A percentile compares a stretch with the other conserved stretches of the same genome.
Conservation (phyloP, 2,888 invertebrate genomes). For the Crossocerus cetratus region DNA sequence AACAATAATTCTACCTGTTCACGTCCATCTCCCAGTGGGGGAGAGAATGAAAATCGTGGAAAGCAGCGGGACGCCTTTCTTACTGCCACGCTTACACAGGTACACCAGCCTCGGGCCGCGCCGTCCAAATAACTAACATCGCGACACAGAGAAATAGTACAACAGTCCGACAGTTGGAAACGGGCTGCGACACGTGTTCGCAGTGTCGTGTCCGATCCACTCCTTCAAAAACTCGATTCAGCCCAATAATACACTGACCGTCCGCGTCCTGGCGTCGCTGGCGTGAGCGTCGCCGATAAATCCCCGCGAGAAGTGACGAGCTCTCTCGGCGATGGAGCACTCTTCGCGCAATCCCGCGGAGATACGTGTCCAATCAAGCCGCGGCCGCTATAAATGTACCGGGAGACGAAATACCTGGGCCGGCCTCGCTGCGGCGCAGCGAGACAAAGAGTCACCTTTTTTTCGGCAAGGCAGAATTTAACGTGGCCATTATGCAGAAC, state of each 20-base stretch:
- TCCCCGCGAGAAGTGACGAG: neutral
- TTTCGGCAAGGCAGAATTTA: slow-evolving; percentile 68
- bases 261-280: too few relatives aligned
- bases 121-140: slow-evolving; percentile 30
- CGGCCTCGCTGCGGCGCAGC: neutral
- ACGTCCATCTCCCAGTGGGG: slow-evolving; percentile 56
- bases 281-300: too few relatives aligned
- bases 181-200: too few relatives aligned
- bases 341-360: slow-evolving; percentile 24
- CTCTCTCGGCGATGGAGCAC: neutral
- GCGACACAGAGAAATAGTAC: neutral
- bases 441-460: slow-evolving; percentile 42
- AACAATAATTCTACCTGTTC: slow-evolving; percentile 57
- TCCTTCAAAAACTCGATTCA: too few relatives aligned
- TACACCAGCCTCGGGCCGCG: slow-evolving; percentile 11
- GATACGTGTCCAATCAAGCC: slow-evolving; percentile 40
- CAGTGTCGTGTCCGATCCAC: too few relatives aligned
- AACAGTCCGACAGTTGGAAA: too few relatives aligned
- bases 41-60: slow-evolving; percentile 44
- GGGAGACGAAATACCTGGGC: slow-evolving; percentile 41
- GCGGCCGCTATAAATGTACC: slow-evolving; percentile 44
- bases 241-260: too few relatives aligned
- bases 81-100: slow-evolving; percentile 8
- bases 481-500: slow-evolving; percentile 75
- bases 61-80: slow-evolving; percentile 32